A percentile compares a stretch with the other conserved stretches of the same genome.
Conservation (phyloP, 2,113 vertebrate species). For the Perognathus longimembris region DNA sequence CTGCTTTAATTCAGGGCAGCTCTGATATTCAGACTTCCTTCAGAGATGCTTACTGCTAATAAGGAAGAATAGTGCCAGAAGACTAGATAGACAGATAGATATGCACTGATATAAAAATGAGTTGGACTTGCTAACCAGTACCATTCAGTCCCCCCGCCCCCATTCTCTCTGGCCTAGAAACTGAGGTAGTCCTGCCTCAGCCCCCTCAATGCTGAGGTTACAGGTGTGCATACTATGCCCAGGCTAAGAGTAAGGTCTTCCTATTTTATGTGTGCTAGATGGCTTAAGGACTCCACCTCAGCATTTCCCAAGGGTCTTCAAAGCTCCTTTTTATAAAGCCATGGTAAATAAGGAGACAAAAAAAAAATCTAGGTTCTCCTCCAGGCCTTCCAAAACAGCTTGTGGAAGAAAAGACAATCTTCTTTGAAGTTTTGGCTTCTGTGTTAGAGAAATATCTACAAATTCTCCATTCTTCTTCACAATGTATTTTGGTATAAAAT, state of each 20-base stretch:
- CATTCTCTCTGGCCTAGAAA: not conserved
- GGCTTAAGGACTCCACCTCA: not conserved
- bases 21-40: rapidly evolving
- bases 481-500: conserved; percentile 46
- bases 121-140: no score
- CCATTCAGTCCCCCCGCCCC: no score
- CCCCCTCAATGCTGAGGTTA: not conserved
- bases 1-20: not conserved
- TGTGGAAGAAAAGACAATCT: not conserved
- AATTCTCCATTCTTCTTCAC: conserved; percentile 31
- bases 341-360: rapidly evolving
- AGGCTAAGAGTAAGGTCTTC: not conserved
- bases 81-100: no score
- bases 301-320: not conserved
- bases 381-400: not conserved
- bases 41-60: not conserved
- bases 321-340: not conserved
- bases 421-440: conserved; percentile 38
- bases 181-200: no score
- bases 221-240: not conserved
- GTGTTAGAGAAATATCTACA: conserved; percentile 32
- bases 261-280: not conserved
- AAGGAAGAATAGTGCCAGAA: no score
- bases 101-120: not conserved
- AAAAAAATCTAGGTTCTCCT: rapidly evolving